A percentile compares a stretch with the other conserved stretches of the same genome.
phyloP scores from a whole-genome alignment of 2,888 invertebrate species.

The Platynereis dumerilii region DNA sequence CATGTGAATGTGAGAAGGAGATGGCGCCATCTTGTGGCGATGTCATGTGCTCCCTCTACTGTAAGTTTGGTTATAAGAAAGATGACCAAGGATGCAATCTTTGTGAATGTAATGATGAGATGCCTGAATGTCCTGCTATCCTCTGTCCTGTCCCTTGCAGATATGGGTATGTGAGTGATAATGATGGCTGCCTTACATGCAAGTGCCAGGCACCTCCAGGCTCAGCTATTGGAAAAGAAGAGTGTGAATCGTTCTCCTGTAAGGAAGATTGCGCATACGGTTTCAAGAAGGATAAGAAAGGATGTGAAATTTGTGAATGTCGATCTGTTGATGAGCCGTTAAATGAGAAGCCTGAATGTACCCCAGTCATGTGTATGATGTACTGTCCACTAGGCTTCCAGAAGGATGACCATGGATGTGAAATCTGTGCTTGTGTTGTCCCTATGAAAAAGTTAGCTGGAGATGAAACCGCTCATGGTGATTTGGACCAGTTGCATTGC shows the following conservation, averaged over 20 bases:
- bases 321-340: neutral
- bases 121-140: neutral
- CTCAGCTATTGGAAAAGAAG: neutral
- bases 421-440: slow-evolving; percentile 14
- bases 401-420: slow-evolving; percentile 17
- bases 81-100: slow-evolving; percentile 28
- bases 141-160: neutral
- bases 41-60: slow-evolving; percentile 27
- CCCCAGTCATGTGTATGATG: slow-evolving; percentile 15
- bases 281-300: slow-evolving; percentile 18
- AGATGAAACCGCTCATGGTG: neutral
- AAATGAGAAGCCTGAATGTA: neutral
- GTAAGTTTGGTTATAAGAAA: slow-evolving; percentile 31
- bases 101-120: slow-evolving; percentile 26
- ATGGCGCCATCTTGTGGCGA: neutral
- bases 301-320: slow-evolving; percentile 16
- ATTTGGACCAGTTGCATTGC: neutral
- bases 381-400: slow-evolving; percentile 21
- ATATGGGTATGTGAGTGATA: slow-evolving; percentile 10
- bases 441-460: neutral
- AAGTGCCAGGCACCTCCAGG: slow-evolving; percentile 1
- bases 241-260: neutral
- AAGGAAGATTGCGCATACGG: slow-evolving; percentile 9
- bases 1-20: slow-evolving; percentile 8
- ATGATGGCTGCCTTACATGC: slow-evolving; percentile 7